phyloP scores from a whole-genome alignment of 2,113 vertebrate genomes.

The Urocynchramus pylzowi region DNA sequence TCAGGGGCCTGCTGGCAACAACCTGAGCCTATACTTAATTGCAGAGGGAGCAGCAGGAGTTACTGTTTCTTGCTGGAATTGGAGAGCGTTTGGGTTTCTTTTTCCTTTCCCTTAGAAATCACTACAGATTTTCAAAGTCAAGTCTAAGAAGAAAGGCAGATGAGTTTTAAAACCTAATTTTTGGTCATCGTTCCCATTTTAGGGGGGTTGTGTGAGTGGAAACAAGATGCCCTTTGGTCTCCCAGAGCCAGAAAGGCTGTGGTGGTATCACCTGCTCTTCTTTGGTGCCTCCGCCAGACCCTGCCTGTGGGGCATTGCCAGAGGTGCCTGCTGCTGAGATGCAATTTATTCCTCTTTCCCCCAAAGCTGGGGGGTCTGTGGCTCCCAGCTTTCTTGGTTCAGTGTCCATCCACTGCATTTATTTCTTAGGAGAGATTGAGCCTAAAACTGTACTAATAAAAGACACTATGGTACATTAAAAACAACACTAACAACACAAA shows the following conservation, averaged over 20 bases:
- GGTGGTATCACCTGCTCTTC: not conserved
- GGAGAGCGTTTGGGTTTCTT: not conserved
- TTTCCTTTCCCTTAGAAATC: not conserved
- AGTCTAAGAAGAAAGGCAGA: not conserved
- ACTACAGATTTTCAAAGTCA: not conserved
- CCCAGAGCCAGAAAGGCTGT: rapidly evolving
- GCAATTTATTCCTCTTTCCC: not conserved
- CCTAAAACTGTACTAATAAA: not conserved
- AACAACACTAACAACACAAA: not conserved
- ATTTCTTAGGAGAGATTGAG: not conserved
- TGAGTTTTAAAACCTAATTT: not conserved
- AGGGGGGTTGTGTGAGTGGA: not conserved
- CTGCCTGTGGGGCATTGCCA: not conserved
- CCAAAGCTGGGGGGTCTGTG: not conserved
- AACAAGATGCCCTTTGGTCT: not conserved
- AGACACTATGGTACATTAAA: not conserved
- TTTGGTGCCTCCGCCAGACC: not conserved
- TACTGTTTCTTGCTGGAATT: not conserved
- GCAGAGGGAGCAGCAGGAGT: not conserved
- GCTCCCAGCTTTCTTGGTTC: not conserved
- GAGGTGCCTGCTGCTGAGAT: not conserved
- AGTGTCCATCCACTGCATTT: not conserved
- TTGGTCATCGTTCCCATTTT: not conserved
- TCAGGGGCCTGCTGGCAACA: not conserved
- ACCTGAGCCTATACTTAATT: not conserved